Conservation (phyloP, 2,888 invertebrate species). For the Synanthedon tipuliformis region DNA sequence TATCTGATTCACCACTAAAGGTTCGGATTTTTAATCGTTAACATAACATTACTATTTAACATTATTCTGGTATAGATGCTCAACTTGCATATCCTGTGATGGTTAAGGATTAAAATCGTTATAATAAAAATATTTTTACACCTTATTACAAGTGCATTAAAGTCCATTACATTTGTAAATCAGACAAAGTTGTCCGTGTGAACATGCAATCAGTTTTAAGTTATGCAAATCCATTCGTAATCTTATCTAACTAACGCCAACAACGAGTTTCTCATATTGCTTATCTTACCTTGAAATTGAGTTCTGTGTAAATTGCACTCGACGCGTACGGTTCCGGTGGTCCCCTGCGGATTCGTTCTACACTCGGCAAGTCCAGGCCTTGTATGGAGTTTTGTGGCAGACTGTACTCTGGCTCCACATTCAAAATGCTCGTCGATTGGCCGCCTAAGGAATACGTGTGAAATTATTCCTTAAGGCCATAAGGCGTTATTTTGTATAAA, state of each 20-base stretch:
- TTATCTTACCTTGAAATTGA: constrained; percentile 68
- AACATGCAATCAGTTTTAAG: not conserved
- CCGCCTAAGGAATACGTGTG: constrained; percentile 34
- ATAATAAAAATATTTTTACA: no score
- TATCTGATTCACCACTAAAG: no score
- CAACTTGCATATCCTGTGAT: no score
- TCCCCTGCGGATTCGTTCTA: constrained; percentile 51
- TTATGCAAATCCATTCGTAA: constrained; percentile 37
- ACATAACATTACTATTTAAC: no score
- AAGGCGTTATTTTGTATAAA: not conserved
- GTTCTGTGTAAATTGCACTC: constrained; percentile 66
- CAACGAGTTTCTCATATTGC: constrained; percentile 31
- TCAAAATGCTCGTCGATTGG: constrained; percentile 55
- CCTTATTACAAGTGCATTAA: no score
- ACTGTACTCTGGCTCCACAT: constrained; percentile 61
- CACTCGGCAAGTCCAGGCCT: constrained; percentile 54
- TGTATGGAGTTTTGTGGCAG: constrained; percentile 62
- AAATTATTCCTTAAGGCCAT: not conserved
- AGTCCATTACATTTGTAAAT: no score
- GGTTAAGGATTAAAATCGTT: no score
- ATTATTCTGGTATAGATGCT: no score
- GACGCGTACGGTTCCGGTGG: constrained; percentile 65
- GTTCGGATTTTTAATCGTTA: no score
- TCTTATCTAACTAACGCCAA: constrained; percentile 40
- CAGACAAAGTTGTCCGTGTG: not conserved